Conservation (phyloP, 1,140 invertebrate genomes). For the Rhyacophila brunnea region DNA sequence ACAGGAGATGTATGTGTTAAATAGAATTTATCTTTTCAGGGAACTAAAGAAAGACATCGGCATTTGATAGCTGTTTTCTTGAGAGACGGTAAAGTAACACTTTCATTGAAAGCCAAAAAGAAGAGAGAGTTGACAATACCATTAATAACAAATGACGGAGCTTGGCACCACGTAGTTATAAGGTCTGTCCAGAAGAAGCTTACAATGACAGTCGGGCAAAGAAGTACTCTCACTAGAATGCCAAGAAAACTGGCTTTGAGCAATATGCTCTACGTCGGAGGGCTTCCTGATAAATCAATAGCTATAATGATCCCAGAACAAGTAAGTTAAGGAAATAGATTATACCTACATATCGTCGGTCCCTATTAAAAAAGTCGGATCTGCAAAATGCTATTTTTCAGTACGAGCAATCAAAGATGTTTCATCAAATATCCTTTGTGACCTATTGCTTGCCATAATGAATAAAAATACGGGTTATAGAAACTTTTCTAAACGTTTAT, state of each 20-base stretch:
- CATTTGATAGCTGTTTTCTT: slow-evolving; percentile 74
- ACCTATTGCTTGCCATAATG: too few species aligned
- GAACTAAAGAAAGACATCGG: slow-evolving; percentile 62
- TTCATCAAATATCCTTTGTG: too few species aligned
- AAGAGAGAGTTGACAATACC: slow-evolving; percentile 63
- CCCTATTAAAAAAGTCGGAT: too few species aligned
- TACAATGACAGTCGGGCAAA: slow-evolving; percentile 65
- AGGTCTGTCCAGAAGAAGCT: slow-evolving; percentile 63
- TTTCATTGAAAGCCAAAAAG: slow-evolving; percentile 66
- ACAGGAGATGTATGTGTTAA: neutral
- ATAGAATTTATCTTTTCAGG: slow-evolving; percentile 53
- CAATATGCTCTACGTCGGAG: slow-evolving; percentile 76
- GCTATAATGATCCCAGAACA: slow-evolving; percentile 48
- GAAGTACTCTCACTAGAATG: slow-evolving; percentile 60
- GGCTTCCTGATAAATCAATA: slow-evolving; percentile 62
- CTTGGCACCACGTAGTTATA: slow-evolving; percentile 77
- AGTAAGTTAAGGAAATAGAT: slow-evolving; percentile 43
- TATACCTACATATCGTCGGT: too few species aligned
- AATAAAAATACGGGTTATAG: too few species aligned
- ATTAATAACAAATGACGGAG: slow-evolving; percentile 72
- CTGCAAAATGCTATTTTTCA: too few species aligned
- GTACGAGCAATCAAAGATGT: too few species aligned
- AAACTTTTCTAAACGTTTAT: too few species aligned
- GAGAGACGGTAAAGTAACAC: slow-evolving; percentile 66
- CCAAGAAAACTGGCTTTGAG: slow-evolving; percentile 67